Evolutionary conservation across 2,888 invertebrate species (phyloP).

Genomic region (Timandra comae): DNA sequence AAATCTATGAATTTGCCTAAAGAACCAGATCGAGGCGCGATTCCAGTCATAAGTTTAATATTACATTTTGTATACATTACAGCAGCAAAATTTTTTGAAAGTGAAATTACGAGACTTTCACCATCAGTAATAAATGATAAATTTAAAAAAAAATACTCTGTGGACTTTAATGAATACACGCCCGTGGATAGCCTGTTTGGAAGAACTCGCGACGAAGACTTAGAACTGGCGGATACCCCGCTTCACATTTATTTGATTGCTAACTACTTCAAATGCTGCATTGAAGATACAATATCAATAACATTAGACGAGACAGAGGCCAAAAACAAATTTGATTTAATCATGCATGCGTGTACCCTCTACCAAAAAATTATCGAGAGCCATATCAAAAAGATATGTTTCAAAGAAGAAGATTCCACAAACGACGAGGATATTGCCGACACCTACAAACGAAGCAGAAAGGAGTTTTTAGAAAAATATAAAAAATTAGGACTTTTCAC

Average conservation of each 20-base stretch:
- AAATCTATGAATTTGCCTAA: constrained; percentile 2
- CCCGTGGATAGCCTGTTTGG: constrained; percentile 24
- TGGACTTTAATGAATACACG: constrained; percentile 22
- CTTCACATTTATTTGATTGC: constrained; percentile 34
- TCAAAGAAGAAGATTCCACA: constrained; percentile 11
- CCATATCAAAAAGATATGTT: constrained; percentile 25
- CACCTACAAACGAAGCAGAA: constrained; percentile 5
- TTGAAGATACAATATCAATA: constrained; percentile 27
- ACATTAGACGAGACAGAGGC: constrained; percentile 18
- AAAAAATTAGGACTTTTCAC: constrained; percentile 35
- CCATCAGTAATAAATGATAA: constrained; percentile 21
- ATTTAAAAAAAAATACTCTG: constrained; percentile 22
- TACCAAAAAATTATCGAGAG: constrained; percentile 29
- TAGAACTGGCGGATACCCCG: constrained; percentile 32
- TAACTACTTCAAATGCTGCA: constrained; percentile 29
- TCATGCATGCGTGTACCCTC: constrained; percentile 21
- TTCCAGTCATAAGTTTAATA: constrained; percentile 29
- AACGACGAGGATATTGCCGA: constrained; percentile 13
- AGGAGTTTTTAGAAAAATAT: constrained; percentile 25
- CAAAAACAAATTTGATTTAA: constrained; percentile 23
- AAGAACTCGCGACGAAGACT: constrained; percentile 18
- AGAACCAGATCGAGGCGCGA: constrained; percentile 17
- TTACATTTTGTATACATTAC: constrained; percentile 28
- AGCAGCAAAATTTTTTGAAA: constrained; percentile 25
- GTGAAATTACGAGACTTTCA: constrained; percentile 28